These are phyloP conservation scores for Shargacucullia verbasci DNA, from an alignment of 2,888 invertebrate genomes.

Conservation along the genomic window DNA sequence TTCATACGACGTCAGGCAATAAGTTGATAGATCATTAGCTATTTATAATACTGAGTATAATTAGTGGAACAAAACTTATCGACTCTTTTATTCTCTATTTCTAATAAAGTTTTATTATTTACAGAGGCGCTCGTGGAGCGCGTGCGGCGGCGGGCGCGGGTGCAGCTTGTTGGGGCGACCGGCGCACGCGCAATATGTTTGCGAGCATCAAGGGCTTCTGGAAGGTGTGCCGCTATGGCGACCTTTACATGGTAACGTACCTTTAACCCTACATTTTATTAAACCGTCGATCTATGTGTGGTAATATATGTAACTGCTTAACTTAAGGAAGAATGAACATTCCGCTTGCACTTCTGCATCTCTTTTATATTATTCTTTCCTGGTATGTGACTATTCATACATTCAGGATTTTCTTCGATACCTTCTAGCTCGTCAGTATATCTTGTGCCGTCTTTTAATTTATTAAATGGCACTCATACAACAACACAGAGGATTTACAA, in stretches of 20 bases:
- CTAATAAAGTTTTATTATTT: conserved; percentile 27
- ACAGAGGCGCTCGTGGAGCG: conserved; percentile 72
- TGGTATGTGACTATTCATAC: background rate
- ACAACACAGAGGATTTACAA: too few relatives aligned
- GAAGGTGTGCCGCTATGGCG: conserved; percentile 88
- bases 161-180: conserved; percentile 65
- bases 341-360: background rate
- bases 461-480: too few relatives aligned
- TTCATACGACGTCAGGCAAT: too few relatives aligned
- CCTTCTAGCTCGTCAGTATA: too few relatives aligned
- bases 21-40: too few relatives aligned
- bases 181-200: conserved; percentile 83
- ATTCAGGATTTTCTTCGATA: background rate
- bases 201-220: conserved; percentile 85
- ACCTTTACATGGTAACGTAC: conserved; percentile 83
- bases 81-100: background rate
- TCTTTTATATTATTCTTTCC: background rate
- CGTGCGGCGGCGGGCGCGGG: conserved; percentile 70
- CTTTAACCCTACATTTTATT: background rate
- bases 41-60: too few relatives aligned
- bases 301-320: too few relatives aligned
- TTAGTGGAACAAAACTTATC: too few relatives aligned
- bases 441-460: too few relatives aligned
- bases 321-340: too few relatives aligned
- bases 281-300: background rate